Evolutionary conservation across 1,140 invertebrate species (phyloP), one percentile per base, ranked within the genome.

Genomic region (Augochlora pura): DNA sequence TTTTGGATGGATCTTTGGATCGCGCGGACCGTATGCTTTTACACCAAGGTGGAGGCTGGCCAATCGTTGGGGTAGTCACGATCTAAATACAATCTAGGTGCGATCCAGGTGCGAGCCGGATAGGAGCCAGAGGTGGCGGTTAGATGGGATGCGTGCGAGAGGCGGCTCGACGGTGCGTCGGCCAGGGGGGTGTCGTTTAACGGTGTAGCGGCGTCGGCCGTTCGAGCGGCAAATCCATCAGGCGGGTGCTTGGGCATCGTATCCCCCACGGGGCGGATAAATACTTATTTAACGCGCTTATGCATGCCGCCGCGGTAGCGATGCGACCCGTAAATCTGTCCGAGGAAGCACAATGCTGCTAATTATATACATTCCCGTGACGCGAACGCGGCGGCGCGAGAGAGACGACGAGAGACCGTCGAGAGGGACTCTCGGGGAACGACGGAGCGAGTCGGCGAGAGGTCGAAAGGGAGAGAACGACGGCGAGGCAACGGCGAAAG

Each of bases 281-380:
- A 92, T 93, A 93, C 92, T 93, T 93, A 93, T 93, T 93, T 93
- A 92, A 92, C 92, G 88, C 90, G 92, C 88, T 93, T 93, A 93
- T 92, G 91, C 91, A 93, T 92, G 89, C 91, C 92, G 91, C 88
- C 90, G 91, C 89, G 88, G 91, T 91, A 91, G 91, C 90, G 89
- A 92, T 91, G 90, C 88, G 86, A 92, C 89, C 90, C 91, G 91
- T 93, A 93, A 93, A 93, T 93, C 92, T 93, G 92, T 91, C 91
- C 86, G 87, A 88, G 88, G 85, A 88, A 91, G 91, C 89, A 92
- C 92, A 93, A 92, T 92, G 90, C 91, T 89, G 91, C 92, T 93
- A 93, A 93, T 93, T 93, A 92, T 93, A 93, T 91, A 93, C 91
- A 90, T 91, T 91, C 89, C 90, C 91, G 90, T 92, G 91, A 92